phyloP scores from a whole-genome alignment of 2,888 invertebrate species.

The Eupithecia centaureata region DNA sequence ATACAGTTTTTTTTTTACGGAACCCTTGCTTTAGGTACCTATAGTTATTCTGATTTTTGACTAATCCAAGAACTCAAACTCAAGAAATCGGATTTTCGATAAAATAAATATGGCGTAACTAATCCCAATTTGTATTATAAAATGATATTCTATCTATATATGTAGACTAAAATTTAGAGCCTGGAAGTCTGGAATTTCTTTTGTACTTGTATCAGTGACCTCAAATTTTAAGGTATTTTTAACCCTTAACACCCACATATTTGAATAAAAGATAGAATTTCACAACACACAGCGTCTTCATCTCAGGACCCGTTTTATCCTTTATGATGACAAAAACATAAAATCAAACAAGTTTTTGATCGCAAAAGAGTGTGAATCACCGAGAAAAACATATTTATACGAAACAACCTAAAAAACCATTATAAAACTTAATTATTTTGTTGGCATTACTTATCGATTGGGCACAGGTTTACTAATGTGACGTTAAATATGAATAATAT shows the following conservation, averaged over 20 bases:
- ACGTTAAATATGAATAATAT: not conserved
- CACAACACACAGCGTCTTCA: slow-evolving; percentile 23
- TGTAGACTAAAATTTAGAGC: not conserved
- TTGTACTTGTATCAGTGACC: slow-evolving; percentile 6
- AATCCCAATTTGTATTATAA: too few species aligned
- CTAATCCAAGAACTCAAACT: too few species aligned
- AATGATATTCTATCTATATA: too few species aligned
- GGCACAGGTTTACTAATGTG: not conserved
- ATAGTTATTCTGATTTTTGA: too few species aligned
- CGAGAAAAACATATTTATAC: slow-evolving; percentile 20
- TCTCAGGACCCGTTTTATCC: slow-evolving; percentile 33
- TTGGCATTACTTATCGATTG: not conserved
- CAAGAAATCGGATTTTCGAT: too few species aligned
- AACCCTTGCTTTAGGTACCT: too few species aligned
- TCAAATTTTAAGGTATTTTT: slow-evolving; percentile 10
- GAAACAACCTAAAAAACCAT: slow-evolving; percentile 10
- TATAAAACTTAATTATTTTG: slow-evolving; percentile 3
- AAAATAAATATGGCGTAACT: too few species aligned
- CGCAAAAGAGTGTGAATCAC: slow-evolving; percentile 36
- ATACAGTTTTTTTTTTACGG: too few species aligned
- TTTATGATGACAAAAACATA: slow-evolving; percentile 37
- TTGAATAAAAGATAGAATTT: slow-evolving; percentile 30
- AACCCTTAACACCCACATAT: slow-evolving; percentile 2
- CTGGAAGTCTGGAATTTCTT: not conserved
- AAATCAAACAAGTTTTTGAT: slow-evolving; percentile 37